Conservation (phyloP, 2,888 invertebrate species). For the Catocala fraxini region DNA sequence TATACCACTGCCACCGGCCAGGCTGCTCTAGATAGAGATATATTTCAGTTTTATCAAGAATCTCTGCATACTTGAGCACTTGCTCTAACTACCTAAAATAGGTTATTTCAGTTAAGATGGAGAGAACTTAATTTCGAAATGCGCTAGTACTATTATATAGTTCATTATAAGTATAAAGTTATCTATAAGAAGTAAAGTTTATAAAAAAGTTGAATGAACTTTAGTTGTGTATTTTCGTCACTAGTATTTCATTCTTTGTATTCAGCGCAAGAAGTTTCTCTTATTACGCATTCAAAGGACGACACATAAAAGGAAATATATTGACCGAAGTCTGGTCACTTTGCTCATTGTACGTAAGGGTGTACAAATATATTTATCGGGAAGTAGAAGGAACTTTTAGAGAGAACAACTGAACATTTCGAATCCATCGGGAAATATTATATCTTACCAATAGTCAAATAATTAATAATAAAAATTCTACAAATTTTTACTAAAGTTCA, state of each 20-base stretch:
- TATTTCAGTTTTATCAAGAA: no score
- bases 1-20: no score
- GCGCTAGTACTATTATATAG: neutral
- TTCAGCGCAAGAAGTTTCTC: conserved; percentile 77
- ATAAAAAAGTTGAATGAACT: conserved; percentile 78
- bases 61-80: no score
- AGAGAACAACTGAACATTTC: no score
- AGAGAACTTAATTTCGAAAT: no score
- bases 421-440: no score
- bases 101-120: no score
- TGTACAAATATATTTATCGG: conserved; percentile 1
- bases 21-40: no score
- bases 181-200: conserved; percentile 25
- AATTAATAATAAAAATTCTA: no score
- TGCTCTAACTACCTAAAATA: no score
- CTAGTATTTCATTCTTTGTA: conserved; percentile 73
- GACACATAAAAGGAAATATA: conserved; percentile 85
- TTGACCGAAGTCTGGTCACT: conserved; percentile 60
- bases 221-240: conserved; percentile 66
- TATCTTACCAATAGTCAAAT: no score
- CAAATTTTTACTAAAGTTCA: no score
- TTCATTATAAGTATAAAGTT: neutral
- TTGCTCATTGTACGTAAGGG: conserved; percentile 30
- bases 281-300: conserved; percentile 84
- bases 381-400: conserved; percentile 5